phyloP scores from a whole-genome alignment of 35 echinoderm and acorn worm genomes.

The Apostichopus californicus region DNA sequence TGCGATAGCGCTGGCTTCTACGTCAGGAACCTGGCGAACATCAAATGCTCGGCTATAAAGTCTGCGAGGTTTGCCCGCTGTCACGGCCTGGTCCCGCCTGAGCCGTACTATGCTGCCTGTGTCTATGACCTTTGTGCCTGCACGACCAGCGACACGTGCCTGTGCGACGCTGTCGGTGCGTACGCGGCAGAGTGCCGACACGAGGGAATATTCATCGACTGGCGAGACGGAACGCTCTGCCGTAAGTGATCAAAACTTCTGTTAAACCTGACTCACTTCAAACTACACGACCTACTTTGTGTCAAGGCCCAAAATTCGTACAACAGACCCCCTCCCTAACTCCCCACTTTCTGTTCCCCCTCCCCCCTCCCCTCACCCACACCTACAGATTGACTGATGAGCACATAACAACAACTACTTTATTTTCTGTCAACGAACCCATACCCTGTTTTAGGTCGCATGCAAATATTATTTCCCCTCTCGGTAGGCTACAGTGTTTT shows the following conservation, averaged over 20 bases:
- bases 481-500: neutral
- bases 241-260: constrained; percentile 57
- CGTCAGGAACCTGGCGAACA: constrained; percentile 85
- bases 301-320: too few relatives aligned
- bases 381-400: too few relatives aligned
- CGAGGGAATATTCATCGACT: constrained; percentile 76
- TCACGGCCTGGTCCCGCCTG: constrained; percentile 69
- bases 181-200: constrained; percentile 97
- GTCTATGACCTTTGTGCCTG: constrained; percentile 96
- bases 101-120: constrained; percentile 89
- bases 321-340: too few relatives aligned
- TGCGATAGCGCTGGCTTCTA: constrained; percentile 86
- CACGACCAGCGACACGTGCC: constrained; percentile 76
- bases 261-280: too few relatives aligned
- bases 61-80: constrained; percentile 74
- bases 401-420: too few relatives aligned
- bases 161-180: constrained; percentile 90
- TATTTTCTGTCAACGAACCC: neutral
- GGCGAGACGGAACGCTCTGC: constrained; percentile 85
- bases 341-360: too few relatives aligned
- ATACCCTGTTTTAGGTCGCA: too few relatives aligned
- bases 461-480: neutral
- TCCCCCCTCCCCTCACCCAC: too few relatives aligned
- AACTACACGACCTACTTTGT: too few relatives aligned
- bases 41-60: constrained; percentile 86